Evolutionary conservation across 2,888 invertebrate genomes (phyloP), one percentile per base, ranked within the genome.

Genomic region (Melanostoma mellinum): DNA sequence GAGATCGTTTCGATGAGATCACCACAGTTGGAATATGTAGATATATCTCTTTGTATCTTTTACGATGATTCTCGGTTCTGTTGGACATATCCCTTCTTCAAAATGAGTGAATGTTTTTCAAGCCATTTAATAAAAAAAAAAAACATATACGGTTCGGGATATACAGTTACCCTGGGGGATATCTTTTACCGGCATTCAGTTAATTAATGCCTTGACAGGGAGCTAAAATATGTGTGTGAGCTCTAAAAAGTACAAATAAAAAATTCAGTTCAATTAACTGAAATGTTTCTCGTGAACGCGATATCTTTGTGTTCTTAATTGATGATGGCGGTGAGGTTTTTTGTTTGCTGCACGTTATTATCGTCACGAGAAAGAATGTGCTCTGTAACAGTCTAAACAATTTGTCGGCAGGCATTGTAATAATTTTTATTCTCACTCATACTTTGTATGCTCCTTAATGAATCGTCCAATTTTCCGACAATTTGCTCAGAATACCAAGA

Each of bases 131-230:
- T 73, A 63, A 61, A 61, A 36, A 52, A 68, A 63, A 69, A 73
- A 56, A 52, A 36, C 56, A 68, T 3, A 50, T 69, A 72, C 72
- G 60, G 72, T 30, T 77, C 56, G 65, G 63, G 74, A 82, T 79
- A 71, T 69, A 20, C 20, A 67, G 79, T 75, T 79, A 73, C 84
- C 74, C 84, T 79, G 67, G 69, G 74, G 72, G 71, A 79, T 84
- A 84, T 79, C 69, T 84, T 84, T 84, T 75, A 84, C 84, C 84
- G 84, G 84, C 79, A 75, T 79, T 79, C 78, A 55, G 74, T 84
- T 84, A 84, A 84, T 84, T 84, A 84, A 84, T 40, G 58, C 63
- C 58, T 42, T 35, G 38, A 44, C 53, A 44, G 6, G 20, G 50
- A 56, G 42, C 33, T n/a, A 44, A 65, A 60, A 69, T 60, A 61